phyloP scores from a whole-genome alignment of 2,888 invertebrate genomes.

The Papilio demoleus region DNA sequence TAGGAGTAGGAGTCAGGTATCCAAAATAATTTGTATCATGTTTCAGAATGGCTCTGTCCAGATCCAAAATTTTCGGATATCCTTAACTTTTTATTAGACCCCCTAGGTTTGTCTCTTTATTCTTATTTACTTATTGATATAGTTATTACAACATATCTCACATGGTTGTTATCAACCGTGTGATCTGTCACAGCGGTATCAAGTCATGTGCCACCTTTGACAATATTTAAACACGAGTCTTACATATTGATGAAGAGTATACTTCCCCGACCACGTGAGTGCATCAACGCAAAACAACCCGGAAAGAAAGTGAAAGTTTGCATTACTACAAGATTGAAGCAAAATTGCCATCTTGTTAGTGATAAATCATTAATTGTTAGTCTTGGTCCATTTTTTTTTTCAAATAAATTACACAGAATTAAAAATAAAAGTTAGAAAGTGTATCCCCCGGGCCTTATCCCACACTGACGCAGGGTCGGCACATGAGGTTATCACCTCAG shows the following conservation, averaged over 20 bases:
- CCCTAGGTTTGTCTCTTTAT: constrained; percentile 4
- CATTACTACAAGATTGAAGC: background rate
- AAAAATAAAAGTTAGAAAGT: too few relatives aligned
- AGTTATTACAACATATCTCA: constrained; percentile 6
- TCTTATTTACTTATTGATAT: background rate
- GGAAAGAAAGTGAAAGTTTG: background rate
- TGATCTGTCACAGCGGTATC: constrained; percentile 42
- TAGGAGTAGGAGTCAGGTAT: too few relatives aligned
- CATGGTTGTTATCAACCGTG: constrained; percentile 32
- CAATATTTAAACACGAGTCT: constrained; percentile 63
- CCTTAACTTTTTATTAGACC: background rate
- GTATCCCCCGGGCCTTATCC: too few relatives aligned
- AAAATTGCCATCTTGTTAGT: too few relatives aligned
- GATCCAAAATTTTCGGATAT: background rate
- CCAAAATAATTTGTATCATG: too few relatives aligned
- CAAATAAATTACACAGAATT: too few relatives aligned
- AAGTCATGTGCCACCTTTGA: constrained; percentile 61
- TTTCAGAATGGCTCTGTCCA: too few relatives aligned
- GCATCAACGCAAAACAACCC: constrained; percentile 22
- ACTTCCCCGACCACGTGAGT: constrained; percentile 31
- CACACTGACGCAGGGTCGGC: too few relatives aligned
- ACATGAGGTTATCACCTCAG: too few relatives aligned
- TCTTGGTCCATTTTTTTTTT: too few relatives aligned
- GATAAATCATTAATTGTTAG: too few relatives aligned
- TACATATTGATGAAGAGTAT: constrained; percentile 49